Evolutionary conservation across 2,888 invertebrate species (phyloP).

Genomic region (Eurytoma californica): DNA sequence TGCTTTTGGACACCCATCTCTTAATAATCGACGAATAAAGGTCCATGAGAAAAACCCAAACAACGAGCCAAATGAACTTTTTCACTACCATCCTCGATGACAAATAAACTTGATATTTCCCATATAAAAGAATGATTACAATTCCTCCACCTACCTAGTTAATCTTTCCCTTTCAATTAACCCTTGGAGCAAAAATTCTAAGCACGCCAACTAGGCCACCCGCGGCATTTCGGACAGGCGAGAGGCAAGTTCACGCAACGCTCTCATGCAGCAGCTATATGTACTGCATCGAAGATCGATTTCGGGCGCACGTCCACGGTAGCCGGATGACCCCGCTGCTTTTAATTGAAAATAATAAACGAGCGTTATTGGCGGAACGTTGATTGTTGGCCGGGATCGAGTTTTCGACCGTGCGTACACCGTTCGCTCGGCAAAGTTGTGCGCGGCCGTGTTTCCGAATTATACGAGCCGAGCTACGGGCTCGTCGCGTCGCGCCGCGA

Average conservation of each 20-base stretch:
- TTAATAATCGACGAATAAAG: too few relatives aligned
- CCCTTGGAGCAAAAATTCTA: too few relatives aligned
- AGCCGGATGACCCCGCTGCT: neutral
- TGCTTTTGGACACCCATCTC: too few relatives aligned
- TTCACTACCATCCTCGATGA: too few relatives aligned
- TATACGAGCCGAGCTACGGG: neutral
- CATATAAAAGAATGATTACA: too few relatives aligned
- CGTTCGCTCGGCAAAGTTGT: neutral
- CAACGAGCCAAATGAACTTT: too few relatives aligned
- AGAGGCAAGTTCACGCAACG: too few relatives aligned
- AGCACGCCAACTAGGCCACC: neutral
- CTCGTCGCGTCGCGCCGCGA: neutral
- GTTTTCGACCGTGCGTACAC: neutral
- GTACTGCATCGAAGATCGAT: conserved; percentile 30
- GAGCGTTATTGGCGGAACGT: conserved; percentile 32
- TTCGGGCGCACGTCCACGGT: neutral
- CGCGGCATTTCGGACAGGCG: neutral
- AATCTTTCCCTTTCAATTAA: too few relatives aligned
- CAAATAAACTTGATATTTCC: too few relatives aligned
- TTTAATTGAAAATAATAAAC: conserved; percentile 51
- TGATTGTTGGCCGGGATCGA: conserved; percentile 6
- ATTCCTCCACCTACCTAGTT: too few relatives aligned
- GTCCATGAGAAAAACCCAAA: too few relatives aligned
- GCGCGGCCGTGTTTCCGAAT: neutral
- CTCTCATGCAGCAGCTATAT: neutral